These are phyloP conservation scores for Syngnathus scovelli DNA, from an alignment of 2,113 vertebrate species.

Conservation along the genomic window DNA sequence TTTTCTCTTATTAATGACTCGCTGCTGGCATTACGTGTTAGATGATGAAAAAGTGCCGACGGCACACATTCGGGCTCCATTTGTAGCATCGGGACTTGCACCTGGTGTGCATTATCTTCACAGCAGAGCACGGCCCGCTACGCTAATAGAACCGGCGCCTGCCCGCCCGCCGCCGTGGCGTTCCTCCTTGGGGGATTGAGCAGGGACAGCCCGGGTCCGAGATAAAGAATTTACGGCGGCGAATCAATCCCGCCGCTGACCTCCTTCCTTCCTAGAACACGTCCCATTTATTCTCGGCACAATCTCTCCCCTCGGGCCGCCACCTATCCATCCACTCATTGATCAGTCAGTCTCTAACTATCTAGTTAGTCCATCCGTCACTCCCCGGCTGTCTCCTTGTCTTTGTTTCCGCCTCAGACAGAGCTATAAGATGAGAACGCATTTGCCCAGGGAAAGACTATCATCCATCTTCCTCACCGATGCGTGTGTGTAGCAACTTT, in stretches of 20 bases:
- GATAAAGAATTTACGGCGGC: constrained; percentile 42
- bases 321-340: constrained; percentile 16
- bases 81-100: constrained; percentile 44
- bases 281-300: constrained; percentile 9
- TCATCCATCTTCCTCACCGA: constrained; percentile 36
- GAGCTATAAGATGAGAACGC: not conserved
- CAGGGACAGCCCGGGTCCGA: constrained; percentile 46
- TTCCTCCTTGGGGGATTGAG: constrained; percentile 29
- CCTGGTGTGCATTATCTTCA: constrained; percentile 42
- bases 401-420: constrained; percentile 11
- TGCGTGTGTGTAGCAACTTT: constrained; percentile 13
- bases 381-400: constrained; percentile 9
- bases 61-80: constrained; percentile 41
- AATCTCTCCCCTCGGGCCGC: not conserved
- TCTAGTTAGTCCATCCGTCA: constrained; percentile 15
- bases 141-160: constrained; percentile 36
- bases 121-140: constrained; percentile 20
- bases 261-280: constrained; percentile 15
- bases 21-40: constrained; percentile 24
- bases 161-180: constrained; percentile 14
- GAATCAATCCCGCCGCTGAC: constrained; percentile 30
- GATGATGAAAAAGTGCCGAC: constrained; percentile 8
- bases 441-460: not conserved
- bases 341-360: constrained; percentile 17
- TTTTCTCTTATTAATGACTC: constrained; percentile 38